Conservation (phyloP, 1,140 invertebrate genomes). For the Riptortus pedestris region DNA sequence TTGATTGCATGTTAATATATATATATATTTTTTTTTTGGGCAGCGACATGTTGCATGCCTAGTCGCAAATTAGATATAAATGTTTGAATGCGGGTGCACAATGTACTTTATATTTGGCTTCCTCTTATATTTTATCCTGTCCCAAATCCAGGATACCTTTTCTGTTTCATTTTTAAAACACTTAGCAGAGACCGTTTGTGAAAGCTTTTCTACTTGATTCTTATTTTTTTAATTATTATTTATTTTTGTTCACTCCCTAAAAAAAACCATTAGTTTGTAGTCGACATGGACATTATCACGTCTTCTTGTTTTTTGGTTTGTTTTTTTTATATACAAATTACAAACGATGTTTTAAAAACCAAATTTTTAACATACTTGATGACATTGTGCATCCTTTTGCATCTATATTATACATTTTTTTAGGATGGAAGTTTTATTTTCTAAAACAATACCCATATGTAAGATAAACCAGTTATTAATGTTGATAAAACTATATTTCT, state of each 20-base stretch:
- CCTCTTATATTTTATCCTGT: conserved; percentile 18
- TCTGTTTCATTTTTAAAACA: conserved; percentile 20
- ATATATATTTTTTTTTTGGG: conserved; percentile 36
- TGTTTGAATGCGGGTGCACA: conserved; percentile 28
- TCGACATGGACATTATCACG: not conserved
- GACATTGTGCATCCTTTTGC: conserved; percentile 29
- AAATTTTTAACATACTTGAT: conserved; percentile 25
- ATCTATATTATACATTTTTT: too few relatives aligned
- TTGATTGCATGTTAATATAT: conserved; percentile 31
- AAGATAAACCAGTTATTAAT: too few relatives aligned
- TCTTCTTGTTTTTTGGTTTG: conserved; percentile 21
- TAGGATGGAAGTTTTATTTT: too few relatives aligned
- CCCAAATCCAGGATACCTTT: conserved; percentile 3
- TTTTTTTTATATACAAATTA: conserved; percentile 24
- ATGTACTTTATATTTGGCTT: conserved; percentile 24
- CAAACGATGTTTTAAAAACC: too few relatives aligned
- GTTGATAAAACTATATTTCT: too few relatives aligned
- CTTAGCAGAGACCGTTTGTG: conserved; percentile 29
- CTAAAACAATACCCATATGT: too few relatives aligned
- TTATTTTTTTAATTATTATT: not conserved
- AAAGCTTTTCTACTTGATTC: conserved; percentile 25
- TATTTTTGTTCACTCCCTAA: conserved; percentile 10
- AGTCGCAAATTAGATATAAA: conserved; percentile 4
- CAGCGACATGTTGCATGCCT: conserved; percentile 9
- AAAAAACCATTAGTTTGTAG: not conserved